Evolutionary conservation across 2,797 vertebrate species (phyloP).

Genomic region (Sylvilagus floridanus): DNA sequence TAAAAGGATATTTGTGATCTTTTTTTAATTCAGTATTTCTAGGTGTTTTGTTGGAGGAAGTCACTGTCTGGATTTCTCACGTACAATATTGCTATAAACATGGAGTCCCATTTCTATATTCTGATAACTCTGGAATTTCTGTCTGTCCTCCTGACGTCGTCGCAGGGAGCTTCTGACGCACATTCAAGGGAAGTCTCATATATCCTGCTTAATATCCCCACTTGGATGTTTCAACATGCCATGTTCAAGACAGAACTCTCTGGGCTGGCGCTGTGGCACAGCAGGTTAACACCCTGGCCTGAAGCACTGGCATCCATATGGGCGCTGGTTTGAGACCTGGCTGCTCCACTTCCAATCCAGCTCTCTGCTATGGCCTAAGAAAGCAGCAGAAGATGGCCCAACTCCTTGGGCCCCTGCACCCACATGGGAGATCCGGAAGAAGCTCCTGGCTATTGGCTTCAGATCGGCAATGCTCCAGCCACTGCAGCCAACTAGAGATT

Average conservation of each 20-base stretch:
- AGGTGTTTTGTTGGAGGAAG: slow-evolving; percentile 52
- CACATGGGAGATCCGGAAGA: too few species aligned
- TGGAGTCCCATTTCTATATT: slow-evolving; percentile 19
- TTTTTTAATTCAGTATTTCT: slow-evolving; percentile 53
- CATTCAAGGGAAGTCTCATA: background rate
- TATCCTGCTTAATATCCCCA: slow-evolving; percentile 25
- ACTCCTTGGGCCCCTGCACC: too few species aligned
- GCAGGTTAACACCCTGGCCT: too few species aligned
- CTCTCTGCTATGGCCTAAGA: too few species aligned
- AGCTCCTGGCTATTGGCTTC: too few species aligned
- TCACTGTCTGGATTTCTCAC: background rate
- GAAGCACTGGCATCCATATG: too few species aligned
- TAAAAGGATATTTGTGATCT: slow-evolving; percentile 60
- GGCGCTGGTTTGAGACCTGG: too few species aligned
- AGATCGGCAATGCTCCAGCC: too few species aligned
- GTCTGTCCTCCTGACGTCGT: background rate
- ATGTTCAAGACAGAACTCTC: slow-evolving; percentile 57
- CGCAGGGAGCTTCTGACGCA: background rate
- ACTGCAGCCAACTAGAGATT: too few species aligned
- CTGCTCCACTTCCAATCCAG: too few species aligned
- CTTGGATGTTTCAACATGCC: slow-evolving; percentile 19
- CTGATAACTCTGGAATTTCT: slow-evolving; percentile 29
- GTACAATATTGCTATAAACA: slow-evolving; percentile 45
- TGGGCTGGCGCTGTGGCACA: too few species aligned
- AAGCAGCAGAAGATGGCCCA: too few species aligned